Base-by-base conservation (phyloP, 2,888 invertebrate species). In the Laspeyria flexula region DNA sequence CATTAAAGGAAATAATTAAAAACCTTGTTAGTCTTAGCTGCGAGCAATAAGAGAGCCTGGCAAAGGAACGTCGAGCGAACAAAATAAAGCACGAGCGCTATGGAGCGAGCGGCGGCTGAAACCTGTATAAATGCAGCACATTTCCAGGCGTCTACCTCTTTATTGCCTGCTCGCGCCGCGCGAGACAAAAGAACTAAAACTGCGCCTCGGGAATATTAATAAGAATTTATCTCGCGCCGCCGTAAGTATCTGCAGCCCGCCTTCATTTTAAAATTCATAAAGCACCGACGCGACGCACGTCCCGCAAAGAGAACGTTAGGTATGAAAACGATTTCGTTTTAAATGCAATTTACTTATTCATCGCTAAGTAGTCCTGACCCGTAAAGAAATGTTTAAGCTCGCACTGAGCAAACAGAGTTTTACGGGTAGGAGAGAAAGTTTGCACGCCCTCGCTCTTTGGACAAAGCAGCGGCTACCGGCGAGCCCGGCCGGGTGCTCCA, bases 1-100 rank as follows among this genome's bases (percentile, higher is more conserved):
- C 85, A 84, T 87, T 84, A 89, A 87, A 89, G 88, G 85, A 88
- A 90, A 91, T 90, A 90, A 90, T 91, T 90, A 91, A 90, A 90
- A 90, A 88, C 83, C 87, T 86, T 89, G 89, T 90, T 89, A 88
- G 88, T 81, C 83, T 81, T 75, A 79, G 80, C 79, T 82, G 77
- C 75, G 78, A 83, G 90, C 83, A 88, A 88, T 88, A 86, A 86
- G 81, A 83, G 79, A 77, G 82, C 71, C 60, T 73, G 69, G 80
- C 83, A 88, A 88, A 89, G 87, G 83, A 86, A 79, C 84, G 80
- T 66, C 72, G 81, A 68, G 79, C 73, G 79, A 77, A 74, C 79
- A 85, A 88, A 90, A 90, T 86, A 88, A 86, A 88, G 75, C 79
- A 77, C 73, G 65, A 77, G 67, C 72, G 74, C 63, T 33, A 37